Evolutionary conservation across 2,113 vertebrate genomes (phyloP), one percentile per base, ranked within the genome.

Genomic region (Tretioscincus oriximinensis): DNA sequence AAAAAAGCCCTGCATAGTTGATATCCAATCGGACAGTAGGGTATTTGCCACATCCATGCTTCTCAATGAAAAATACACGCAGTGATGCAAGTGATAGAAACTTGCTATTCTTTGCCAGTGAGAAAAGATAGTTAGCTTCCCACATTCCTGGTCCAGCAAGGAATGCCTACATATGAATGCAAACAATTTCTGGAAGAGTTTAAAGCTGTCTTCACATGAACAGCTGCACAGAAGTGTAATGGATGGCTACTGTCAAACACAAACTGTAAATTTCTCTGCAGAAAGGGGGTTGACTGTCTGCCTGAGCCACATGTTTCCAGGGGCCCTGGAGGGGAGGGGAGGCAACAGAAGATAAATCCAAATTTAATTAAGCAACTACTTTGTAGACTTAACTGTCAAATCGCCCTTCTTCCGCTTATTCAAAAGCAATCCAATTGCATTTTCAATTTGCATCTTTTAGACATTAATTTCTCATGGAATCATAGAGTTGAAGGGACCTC

Each of bases 171-270:
- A 89, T 86, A 88, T 92, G 93, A 89, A 94, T 95, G 92, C 93
- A 91, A 93, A 90, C 93, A 93, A 91, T 88, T 94, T 91, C 91
- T 94, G 94, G 88, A 91, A 90, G 91, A 90, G 91, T 88, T 95
- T 90, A 84, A 85, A 93, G 92, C 92, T 95, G 94, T 95, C 92
- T 92, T 87, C 94, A 94, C 88, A 89, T 94, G 90, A 94, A 95
- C 95, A 96, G 95, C 95, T 96, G 93, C 91, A 49, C 90, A 67
- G 81, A 69, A 87, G 84, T 16, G 0, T 87, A 93, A 92, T 91
- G 86, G 88, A 92, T 87, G 82, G 88, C 78, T 87, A 88, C 82
- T 92, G 85, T 87, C 85, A 83, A 84, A 88, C 61, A 76, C 79
- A 71, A 20, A 89, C 82, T 76, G 80, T 79, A 89, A 63, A 77